phyloP scores from a whole-genome alignment of 2,888 invertebrate genomes.

The Cheilosia pagana region DNA sequence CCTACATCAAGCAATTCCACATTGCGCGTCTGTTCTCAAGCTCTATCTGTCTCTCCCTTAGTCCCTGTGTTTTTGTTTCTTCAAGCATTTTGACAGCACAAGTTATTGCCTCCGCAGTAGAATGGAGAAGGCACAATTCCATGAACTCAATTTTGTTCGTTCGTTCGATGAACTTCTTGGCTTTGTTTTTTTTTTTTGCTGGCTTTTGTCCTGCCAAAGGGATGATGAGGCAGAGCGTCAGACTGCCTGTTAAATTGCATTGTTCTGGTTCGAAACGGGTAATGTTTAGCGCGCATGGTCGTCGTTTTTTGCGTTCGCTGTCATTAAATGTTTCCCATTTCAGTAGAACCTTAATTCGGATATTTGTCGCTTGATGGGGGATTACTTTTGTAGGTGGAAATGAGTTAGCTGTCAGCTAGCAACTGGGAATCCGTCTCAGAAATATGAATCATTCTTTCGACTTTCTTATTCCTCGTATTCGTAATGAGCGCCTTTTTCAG shows the following conservation, averaged over 20 bases:
- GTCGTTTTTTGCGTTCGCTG: constrained; percentile 35
- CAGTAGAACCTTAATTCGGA: background rate
- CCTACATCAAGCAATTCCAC: constrained; percentile 57
- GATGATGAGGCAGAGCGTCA: background rate
- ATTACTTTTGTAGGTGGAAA: background rate
- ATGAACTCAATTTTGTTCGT: constrained; percentile 52
- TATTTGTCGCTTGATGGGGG: background rate
- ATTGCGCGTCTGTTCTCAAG: constrained; percentile 30
- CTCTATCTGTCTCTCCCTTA: constrained; percentile 4
- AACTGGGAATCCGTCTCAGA: constrained; percentile 24
- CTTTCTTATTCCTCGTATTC: constrained; percentile 3
- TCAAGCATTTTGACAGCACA: constrained; percentile 45
- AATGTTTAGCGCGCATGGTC: constrained; percentile 51
- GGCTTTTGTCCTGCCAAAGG: constrained; percentile 9
- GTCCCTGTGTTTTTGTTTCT: constrained; percentile 19
- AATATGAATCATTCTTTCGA: constrained; percentile 28
- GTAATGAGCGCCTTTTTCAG: constrained; percentile 11
- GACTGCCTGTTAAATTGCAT: constrained; percentile 52
- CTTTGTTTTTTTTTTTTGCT: background rate
- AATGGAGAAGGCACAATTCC: constrained; percentile 30
- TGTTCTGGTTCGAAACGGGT: constrained; percentile 47
- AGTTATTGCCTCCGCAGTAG: constrained; percentile 33
- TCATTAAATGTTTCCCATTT: constrained; percentile 41
- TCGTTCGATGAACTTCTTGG: constrained; percentile 69
- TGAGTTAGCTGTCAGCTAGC: constrained; percentile 21